phyloP scores from a whole-genome alignment of 2,888 invertebrate genomes.

The Venustoraphidia nigricollis region DNA sequence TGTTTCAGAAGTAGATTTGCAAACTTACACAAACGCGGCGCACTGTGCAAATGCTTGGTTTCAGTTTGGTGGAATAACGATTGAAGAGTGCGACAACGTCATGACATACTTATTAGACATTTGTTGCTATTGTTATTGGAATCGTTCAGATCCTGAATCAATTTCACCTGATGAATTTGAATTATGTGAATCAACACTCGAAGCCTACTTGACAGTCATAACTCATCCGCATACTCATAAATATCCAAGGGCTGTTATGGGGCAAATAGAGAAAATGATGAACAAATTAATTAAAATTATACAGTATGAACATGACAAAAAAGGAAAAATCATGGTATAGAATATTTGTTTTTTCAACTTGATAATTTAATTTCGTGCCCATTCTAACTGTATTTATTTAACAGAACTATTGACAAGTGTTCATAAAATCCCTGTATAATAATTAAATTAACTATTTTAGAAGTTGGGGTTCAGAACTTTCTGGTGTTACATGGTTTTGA shows the following conservation, averaged over 20 bases:
- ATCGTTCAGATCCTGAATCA: constrained; percentile 29
- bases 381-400: too few species aligned
- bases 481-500: too few species aligned
- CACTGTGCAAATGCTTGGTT: constrained; percentile 47
- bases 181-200: constrained; percentile 42
- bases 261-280: constrained; percentile 40
- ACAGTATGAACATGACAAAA: constrained; percentile 28
- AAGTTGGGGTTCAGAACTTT: too few species aligned
- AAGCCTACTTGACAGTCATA: constrained; percentile 40
- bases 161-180: constrained; percentile 38
- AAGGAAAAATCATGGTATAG: constrained; percentile 23
- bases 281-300: constrained; percentile 38
- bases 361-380: too few species aligned
- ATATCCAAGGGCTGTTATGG: constrained; percentile 38
- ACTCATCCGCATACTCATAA: constrained; percentile 45
- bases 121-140: constrained; percentile 28
- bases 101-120: constrained; percentile 25
- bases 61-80: constrained; percentile 33
- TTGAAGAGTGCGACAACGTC: constrained; percentile 23
- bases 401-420: too few species aligned
- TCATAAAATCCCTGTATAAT: too few species aligned
- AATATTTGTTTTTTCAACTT: too few species aligned
- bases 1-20: constrained; percentile 29
- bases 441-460: too few species aligned
- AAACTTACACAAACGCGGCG: constrained; percentile 35